These are phyloP conservation scores for Netelia melanura DNA, from an alignment of 2,888 invertebrate genomes.

Conservation along the genomic window DNA sequence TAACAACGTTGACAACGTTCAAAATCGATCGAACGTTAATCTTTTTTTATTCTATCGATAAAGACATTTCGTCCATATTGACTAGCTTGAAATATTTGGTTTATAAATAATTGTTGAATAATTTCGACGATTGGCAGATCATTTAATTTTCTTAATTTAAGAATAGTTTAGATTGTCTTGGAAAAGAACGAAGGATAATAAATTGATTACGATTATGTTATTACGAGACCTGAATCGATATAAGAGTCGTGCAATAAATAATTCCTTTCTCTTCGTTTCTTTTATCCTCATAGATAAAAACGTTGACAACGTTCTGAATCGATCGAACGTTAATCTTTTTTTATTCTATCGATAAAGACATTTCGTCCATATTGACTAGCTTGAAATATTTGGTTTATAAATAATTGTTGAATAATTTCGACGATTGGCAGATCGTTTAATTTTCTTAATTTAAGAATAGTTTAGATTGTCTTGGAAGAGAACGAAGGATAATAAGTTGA, in stretches of 20 bases:
- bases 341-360: neutral
- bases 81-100: neutral
- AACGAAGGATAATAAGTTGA: neutral
- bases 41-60: neutral
- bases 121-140: neutral
- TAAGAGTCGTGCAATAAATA: slow-evolving; percentile 21
- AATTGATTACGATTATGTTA: neutral
- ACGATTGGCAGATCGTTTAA: neutral
- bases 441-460: too few relatives aligned
- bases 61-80: neutral
- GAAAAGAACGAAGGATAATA: neutral
- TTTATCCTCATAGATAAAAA: slow-evolving; percentile 80
- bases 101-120: neutral
- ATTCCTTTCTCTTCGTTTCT: slow-evolving; percentile 14
- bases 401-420: neutral
- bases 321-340: too few relatives aligned
- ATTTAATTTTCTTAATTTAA: too few relatives aligned
- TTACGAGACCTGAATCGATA: neutral
- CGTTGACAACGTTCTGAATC: too few relatives aligned
- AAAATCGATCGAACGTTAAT: too few relatives aligned
- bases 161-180: too few relatives aligned
- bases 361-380: neutral
- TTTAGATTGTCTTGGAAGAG: too few relatives aligned
- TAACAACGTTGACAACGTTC: too few relatives aligned
- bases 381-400: neutral